Percentiles rank a stretch among this genome's conserved stretches.
phyloP scores from a whole-genome alignment of 2,797 vertebrate species.

The Prionace glauca region DNA sequence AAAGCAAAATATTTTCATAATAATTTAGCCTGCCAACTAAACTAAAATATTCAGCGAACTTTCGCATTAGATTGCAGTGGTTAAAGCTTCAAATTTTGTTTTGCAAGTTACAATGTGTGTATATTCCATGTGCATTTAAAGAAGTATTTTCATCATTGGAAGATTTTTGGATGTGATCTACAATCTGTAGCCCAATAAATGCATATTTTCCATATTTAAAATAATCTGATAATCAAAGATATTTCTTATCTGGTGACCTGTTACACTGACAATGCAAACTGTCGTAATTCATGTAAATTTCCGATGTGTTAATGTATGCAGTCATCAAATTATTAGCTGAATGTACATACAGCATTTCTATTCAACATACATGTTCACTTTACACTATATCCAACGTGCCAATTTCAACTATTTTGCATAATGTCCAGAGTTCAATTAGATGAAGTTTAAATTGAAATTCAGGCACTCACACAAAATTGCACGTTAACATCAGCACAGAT shows the following conservation, averaged over 20 bases:
- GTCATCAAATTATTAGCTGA: not conserved
- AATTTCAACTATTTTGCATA: not conserved
- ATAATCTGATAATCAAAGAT: too few species aligned
- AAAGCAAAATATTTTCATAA: constrained; percentile 98
- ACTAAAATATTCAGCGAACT: constrained; percentile 92
- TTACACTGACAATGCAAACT: not conserved
- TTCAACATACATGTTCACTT: not conserved
- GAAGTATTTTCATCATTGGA: not conserved
- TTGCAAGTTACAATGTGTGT: constrained; percentile 77
- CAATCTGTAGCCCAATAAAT: not conserved
- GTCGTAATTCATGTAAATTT: not conserved
- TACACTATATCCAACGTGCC: not conserved
- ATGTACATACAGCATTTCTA: not conserved
- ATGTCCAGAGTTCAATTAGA: not conserved
- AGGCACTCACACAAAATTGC: not conserved
- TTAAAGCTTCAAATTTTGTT: constrained; percentile 85
- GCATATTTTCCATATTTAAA: not conserved
- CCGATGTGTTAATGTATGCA: not conserved
- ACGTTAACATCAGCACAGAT: not conserved
- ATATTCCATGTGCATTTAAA: not conserved
- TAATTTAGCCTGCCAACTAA: constrained; percentile 89
- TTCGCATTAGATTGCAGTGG: constrained; percentile 80
- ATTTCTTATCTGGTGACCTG: not conserved
- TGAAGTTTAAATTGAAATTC: not conserved
- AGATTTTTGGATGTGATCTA: not conserved